Conservation (phyloP, 2,113 vertebrate species). For the Heterochromis multidens region DNA sequence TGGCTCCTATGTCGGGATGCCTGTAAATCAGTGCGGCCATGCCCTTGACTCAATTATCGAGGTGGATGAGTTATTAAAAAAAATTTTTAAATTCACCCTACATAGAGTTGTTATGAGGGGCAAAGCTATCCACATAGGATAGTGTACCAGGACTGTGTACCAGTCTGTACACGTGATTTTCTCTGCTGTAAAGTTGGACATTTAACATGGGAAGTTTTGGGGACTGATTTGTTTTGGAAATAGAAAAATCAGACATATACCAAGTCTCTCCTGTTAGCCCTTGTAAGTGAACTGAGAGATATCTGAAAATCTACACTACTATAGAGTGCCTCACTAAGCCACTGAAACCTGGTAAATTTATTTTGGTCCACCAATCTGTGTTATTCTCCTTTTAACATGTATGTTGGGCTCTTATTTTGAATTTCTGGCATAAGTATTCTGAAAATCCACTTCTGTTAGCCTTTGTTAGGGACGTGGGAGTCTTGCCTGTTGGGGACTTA, state of each 20-base stretch:
- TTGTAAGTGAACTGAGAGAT: too few relatives aligned
- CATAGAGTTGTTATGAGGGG: too few relatives aligned
- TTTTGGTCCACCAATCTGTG: background rate
- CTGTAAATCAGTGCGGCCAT: too few relatives aligned
- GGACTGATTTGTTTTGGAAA: background rate
- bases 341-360: background rate
- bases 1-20: background rate
- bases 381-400: background rate
- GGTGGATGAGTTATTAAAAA: background rate
- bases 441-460: background rate
- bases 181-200: background rate
- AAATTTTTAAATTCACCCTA: too few relatives aligned
- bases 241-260: too few relatives aligned
- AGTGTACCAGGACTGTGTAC: too few relatives aligned
- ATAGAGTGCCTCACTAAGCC: background rate
- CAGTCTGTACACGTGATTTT: background rate
- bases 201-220: background rate
- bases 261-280: too few relatives aligned
- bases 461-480: too few relatives aligned
- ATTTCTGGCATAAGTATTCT: background rate
- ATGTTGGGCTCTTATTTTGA: background rate
- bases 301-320: background rate
- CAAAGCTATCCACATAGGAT: too few relatives aligned
- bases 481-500: too few relatives aligned
- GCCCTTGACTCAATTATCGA: background rate